Evolutionary conservation across 35 echinoderm and acorn worm genomes (phyloP).

Genomic region (Diadema setosum): DNA sequence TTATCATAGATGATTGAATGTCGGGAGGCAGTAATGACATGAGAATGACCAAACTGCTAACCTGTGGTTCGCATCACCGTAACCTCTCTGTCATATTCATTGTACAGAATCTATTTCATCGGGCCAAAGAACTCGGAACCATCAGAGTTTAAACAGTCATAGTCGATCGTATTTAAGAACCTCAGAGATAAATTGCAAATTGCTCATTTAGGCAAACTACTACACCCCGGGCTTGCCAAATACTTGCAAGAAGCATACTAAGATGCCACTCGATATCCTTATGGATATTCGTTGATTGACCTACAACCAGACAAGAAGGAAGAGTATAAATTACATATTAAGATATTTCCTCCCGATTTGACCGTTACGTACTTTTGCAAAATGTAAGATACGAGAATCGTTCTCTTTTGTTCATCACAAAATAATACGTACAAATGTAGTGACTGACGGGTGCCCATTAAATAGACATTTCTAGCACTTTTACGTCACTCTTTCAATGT

Average conservation of each 20-base stretch:
- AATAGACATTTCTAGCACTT: not conserved
- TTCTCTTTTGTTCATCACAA: not conserved
- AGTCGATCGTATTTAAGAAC: conserved; percentile 12
- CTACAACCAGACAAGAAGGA: not conserved
- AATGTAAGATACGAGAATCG: not conserved
- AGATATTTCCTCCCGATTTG: conserved; percentile 14
- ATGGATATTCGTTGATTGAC: conserved; percentile 27
- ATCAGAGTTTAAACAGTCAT: conserved; percentile 28
- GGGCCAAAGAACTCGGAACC: not conserved
- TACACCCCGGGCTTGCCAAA: conserved; percentile 22
- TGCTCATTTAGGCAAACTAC: not conserved
- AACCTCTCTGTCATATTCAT: conserved; percentile 15
- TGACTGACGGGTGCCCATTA: too few relatives aligned
- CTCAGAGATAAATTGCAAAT: conserved; percentile 33
- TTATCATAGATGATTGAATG: conserved; percentile 29
- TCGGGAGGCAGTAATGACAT: not conserved
- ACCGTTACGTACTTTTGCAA: not conserved
- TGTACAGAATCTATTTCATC: conserved; percentile 13
- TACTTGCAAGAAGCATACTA: conserved; percentile 29
- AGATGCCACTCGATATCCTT: conserved; percentile 22
- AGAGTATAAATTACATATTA: not conserved
- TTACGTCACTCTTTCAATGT: not conserved
- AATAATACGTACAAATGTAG: too few relatives aligned
- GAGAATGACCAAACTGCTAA: conserved; percentile 9
- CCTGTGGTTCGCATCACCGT: not conserved